A percentile compares a stretch with the other conserved stretches of the same genome.
Conservation (phyloP, 2,113 vertebrate genomes). For the Leucopsar rothschildi region DNA sequence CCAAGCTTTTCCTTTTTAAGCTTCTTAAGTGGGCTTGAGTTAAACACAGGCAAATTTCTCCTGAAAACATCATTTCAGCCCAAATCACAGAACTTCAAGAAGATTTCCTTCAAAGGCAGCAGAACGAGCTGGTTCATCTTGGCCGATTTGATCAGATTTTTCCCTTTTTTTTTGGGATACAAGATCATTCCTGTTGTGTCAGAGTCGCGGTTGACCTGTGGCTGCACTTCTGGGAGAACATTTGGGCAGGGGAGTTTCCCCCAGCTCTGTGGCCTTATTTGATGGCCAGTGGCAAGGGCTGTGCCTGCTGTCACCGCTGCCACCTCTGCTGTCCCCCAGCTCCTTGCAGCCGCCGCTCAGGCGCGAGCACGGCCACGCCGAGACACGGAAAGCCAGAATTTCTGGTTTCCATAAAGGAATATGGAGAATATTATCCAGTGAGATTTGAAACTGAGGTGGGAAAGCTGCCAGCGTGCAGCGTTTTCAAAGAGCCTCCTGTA, state of each 20-base stretch:
- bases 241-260: rapidly evolving
- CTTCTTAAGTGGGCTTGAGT: slow-evolving; percentile 2
- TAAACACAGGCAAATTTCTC: not conserved
- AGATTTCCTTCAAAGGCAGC: not conserved
- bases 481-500: slow-evolving; percentile 59
- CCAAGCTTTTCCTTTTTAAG: not conserved
- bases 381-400: slow-evolving; percentile 8
- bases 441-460: slow-evolving; percentile 65
- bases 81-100: not conserved
- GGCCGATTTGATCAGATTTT: not conserved
- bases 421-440: slow-evolving; percentile 64
- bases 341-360: not conserved
- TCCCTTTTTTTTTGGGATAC: too few relatives aligned
- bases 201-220: rapidly evolving
- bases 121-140: not conserved
- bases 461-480: slow-evolving; percentile 37
- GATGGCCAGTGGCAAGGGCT: not conserved
- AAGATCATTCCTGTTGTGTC: rapidly evolving
- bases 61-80: not conserved
- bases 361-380: not conserved
- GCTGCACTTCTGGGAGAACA: not conserved
- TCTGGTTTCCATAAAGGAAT: slow-evolving; percentile 64
- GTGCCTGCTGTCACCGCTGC: not conserved
- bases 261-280: rapidly evolving
- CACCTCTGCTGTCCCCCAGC: not conserved